A percentile compares a stretch with the other conserved stretches of the same genome.
Conservation (phyloP, 2,888 invertebrate genomes). For the Tenthredo mesomela region DNA sequence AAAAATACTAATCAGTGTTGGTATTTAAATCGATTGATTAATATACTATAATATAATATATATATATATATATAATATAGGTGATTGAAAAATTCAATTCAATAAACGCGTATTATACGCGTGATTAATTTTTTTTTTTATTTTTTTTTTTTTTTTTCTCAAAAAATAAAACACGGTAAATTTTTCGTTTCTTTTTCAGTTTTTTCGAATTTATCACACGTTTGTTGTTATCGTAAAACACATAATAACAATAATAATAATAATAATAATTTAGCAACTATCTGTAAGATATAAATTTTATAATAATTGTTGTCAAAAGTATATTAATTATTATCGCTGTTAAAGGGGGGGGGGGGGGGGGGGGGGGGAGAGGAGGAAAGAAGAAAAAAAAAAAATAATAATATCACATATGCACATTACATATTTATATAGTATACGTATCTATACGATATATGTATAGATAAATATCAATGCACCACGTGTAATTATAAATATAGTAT, state of each 20-base stretch:
- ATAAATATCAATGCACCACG: not conserved
- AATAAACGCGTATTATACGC: not conserved
- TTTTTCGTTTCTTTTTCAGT: not conserved
- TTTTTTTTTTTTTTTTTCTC: not conserved
- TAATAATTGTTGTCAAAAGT: constrained; percentile 28
- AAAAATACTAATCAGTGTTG: not conserved
- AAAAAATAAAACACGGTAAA: not conserved
- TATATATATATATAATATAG: too few relatives aligned
- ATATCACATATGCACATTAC: not conserved
- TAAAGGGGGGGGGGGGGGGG: not conserved
- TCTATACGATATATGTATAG: not conserved
- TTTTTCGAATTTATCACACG: not conserved
- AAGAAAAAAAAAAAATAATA: too few relatives aligned
- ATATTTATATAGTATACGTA: not conserved
- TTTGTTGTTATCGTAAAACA: not conserved
- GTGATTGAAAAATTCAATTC: not conserved
- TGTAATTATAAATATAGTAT: not conserved
- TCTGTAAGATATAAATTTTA: constrained; percentile 27
- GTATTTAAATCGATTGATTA: not conserved
- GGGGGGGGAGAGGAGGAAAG: too few relatives aligned
- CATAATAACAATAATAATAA: not conserved
- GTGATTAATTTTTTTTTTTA: not conserved
- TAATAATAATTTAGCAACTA: not conserved
- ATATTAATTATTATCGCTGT: constrained; percentile 7
- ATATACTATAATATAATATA: not conserved